phyloP scores from a whole-genome alignment of 2,113 vertebrate genomes.

The Salvelinus fontinalis region DNA sequence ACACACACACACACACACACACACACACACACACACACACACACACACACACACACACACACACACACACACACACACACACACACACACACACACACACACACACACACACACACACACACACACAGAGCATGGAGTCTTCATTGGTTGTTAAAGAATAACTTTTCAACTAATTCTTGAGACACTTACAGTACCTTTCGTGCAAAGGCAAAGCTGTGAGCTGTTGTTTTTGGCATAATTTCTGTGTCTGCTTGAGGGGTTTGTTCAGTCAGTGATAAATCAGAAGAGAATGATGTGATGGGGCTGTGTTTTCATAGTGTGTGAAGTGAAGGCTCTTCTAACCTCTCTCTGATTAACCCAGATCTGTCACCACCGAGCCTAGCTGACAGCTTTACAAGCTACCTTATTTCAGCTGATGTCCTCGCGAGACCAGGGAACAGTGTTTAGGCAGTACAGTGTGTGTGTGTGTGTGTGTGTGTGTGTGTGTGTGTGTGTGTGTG shows the following conservation, averaged over 20 bases:
- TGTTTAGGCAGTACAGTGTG: neutral
- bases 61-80: neutral
- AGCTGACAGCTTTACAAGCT: constrained; percentile 21
- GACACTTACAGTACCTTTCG: too few species aligned
- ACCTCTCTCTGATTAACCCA: constrained; percentile 30
- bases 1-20: neutral
- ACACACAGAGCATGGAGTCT: neutral
- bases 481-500: too few species aligned
- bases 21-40: neutral
- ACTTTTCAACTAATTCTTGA: neutral
- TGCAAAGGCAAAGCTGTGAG: too few species aligned
- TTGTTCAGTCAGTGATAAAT: too few species aligned
- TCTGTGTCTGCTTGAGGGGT: too few species aligned
- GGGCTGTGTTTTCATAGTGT: neutral
- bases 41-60: neutral
- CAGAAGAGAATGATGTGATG: too few species aligned
- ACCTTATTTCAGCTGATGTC: neutral
- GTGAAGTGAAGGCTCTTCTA: constrained; percentile 1
- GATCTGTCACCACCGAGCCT: constrained; percentile 19
- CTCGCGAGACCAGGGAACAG: neutral
- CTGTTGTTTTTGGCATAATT: too few species aligned
- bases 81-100: neutral
- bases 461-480: neutral
- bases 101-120: neutral
- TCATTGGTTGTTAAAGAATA: neutral